Evolutionary conservation across 2,888 invertebrate species (phyloP).

Genomic region (Agrotis segetum): DNA sequence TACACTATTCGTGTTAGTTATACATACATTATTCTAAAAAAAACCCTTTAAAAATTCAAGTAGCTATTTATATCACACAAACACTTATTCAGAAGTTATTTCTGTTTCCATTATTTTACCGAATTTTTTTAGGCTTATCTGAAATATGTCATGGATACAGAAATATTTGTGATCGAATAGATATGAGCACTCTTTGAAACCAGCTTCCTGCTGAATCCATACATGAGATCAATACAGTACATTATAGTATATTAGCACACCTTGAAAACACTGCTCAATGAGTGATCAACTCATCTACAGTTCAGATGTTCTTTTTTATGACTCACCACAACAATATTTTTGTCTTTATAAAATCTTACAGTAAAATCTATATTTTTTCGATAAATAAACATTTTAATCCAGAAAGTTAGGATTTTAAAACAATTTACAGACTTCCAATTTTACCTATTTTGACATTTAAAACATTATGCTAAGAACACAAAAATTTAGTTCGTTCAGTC

Average conservation of each 20-base stretch:
- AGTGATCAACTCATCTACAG: constrained; percentile 70
- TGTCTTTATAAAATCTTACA: constrained; percentile 71
- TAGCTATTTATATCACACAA: constrained; percentile 73
- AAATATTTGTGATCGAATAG: constrained; percentile 70
- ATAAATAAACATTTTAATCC: constrained; percentile 64
- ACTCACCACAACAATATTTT: constrained; percentile 71
- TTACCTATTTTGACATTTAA: constrained; percentile 55
- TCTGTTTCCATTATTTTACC: constrained; percentile 66
- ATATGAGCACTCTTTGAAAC: constrained; percentile 62
- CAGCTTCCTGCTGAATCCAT: constrained; percentile 68
- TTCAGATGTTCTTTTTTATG: constrained; percentile 68
- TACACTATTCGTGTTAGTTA: constrained; percentile 60
- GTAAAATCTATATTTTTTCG: constrained; percentile 63
- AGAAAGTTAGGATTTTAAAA: constrained; percentile 52
- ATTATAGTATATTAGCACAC: constrained; percentile 67
- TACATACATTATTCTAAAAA: constrained; percentile 58
- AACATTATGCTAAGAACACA: constrained; percentile 61
- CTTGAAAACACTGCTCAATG: constrained; percentile 77
- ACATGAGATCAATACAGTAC: constrained; percentile 83
- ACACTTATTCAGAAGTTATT: constrained; percentile 67
- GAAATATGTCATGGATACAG: constrained; percentile 61
- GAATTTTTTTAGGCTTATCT: constrained; percentile 61
- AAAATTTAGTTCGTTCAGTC: constrained; percentile 69
- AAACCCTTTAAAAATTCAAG: constrained; percentile 59
- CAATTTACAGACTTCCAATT: constrained; percentile 53